Conservation (phyloP, 2,113 vertebrate species). For the Lates calcarifer region DNA sequence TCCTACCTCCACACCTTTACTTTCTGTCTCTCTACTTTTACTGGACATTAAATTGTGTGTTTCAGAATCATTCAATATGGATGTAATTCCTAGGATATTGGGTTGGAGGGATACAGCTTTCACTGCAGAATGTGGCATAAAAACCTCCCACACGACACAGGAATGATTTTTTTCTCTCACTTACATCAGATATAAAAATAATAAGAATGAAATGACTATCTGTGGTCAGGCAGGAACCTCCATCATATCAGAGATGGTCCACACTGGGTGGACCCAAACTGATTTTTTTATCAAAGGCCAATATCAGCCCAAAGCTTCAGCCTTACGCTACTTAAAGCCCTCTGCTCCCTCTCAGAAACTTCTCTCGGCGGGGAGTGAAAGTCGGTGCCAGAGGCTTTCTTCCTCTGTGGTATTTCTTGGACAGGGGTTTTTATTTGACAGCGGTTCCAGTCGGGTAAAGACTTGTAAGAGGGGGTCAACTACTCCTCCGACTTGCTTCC, state of each 20-base stretch:
- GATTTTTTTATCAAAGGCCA: constrained; percentile 67
- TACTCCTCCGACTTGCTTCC: constrained; percentile 44
- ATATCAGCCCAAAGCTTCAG: constrained; percentile 47
- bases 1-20: background rate
- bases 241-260: constrained; percentile 53
- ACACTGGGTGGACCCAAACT: constrained; percentile 34
- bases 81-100: constrained; percentile 11
- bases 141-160: constrained; percentile 24
- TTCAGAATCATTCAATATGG: background rate
- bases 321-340: constrained; percentile 29
- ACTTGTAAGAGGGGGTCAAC: constrained; percentile 48
- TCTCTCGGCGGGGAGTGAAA: constrained; percentile 28
- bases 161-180: constrained; percentile 32
- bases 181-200: constrained; percentile 62
- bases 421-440: constrained; percentile 68
- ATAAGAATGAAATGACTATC: constrained; percentile 62
- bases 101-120: constrained; percentile 1
- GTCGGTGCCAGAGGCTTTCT: constrained; percentile 40
- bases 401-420: constrained; percentile 50
- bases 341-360: constrained; percentile 31
- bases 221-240: constrained; percentile 56
- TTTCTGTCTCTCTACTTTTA: background rate
- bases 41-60: background rate
- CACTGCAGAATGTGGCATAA: constrained; percentile 13
- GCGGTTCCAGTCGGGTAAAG: constrained; percentile 66